Percentiles rank a stretch among this genome's conserved stretches.
Conservation (phyloP, 2,888 invertebrate species). For the Copidosoma aretas region DNA sequence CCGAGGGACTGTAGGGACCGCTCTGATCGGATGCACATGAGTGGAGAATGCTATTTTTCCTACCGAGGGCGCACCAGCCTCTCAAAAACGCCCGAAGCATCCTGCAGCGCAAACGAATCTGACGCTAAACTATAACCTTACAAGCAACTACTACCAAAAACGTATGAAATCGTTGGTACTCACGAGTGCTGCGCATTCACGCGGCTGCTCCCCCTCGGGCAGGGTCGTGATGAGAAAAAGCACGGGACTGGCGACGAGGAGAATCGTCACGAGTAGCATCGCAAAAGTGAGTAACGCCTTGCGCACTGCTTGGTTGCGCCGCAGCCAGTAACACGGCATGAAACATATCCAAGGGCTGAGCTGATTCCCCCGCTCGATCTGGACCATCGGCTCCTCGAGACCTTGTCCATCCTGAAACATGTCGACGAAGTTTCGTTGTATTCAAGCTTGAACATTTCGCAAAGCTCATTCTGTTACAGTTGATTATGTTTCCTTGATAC, state of each 20-base stretch:
- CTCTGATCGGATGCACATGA: no score
- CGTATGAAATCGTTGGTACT: slow-evolving; percentile 39
- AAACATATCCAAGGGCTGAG: slow-evolving; percentile 68
- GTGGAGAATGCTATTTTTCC: no score
- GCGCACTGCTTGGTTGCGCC: slow-evolving; percentile 67
- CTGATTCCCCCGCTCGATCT: slow-evolving; percentile 51
- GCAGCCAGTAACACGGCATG: slow-evolving; percentile 67
- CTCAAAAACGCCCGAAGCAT: no score
- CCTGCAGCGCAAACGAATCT: slow-evolving; percentile 50
- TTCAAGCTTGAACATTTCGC: no score
- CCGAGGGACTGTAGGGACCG: no score
- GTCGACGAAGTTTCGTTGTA: no score
- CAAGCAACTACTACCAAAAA: no score
- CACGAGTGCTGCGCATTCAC: slow-evolving; percentile 57
- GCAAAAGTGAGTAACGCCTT: slow-evolving; percentile 69
- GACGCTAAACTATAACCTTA: no score
- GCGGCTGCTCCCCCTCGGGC: slow-evolving; percentile 60
- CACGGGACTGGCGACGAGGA: slow-evolving; percentile 69
- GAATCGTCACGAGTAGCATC: slow-evolving; percentile 67
- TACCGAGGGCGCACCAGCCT: no score
- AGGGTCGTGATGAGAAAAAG: slow-evolving; percentile 66
- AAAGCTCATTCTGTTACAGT: no score
- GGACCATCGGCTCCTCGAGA: slow-evolving; percentile 58
- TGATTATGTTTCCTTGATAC: no score
- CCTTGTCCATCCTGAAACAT: slow-evolving; percentile 43